Evolutionary conservation across 2,888 invertebrate genomes (phyloP), one percentile per base, ranked within the genome.

Genomic region (Stenoptilia bipunctidactyla): DNA sequence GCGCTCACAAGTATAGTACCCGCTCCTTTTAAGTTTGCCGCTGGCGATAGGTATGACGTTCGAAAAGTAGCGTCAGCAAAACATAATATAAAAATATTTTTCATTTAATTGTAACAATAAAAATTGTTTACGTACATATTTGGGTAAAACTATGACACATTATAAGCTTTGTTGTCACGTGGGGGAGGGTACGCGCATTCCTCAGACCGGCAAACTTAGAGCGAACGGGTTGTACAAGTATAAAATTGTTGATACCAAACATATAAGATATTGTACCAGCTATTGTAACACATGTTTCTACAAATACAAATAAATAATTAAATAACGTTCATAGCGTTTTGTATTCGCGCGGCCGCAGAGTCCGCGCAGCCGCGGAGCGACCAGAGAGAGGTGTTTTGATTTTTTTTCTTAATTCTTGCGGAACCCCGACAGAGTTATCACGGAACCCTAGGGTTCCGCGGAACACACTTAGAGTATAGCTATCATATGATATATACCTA

Each of bases 381-480:
- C n/a, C n/a, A n/a, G n/a, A n/a, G n/a, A n/a, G n/a, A n/a, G n/a
- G n/a, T n/a, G n/a, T n/a, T n/a, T n/a, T n/a, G n/a, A n/a, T n/a
- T n/a, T n/a, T n/a, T n/a, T n/a, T n/a, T n/a, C n/a, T n/a, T n/a
- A n/a, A n/a, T n/a, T n/a, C n/a, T n/a, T n/a, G n/a, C n/a, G n/a
- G n/a, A n/a, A n/a, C n/a, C n/a, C n/a, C n/a, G n/a, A n/a, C n/a
- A n/a, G n/a, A n/a, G n/a, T 35, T 38, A 27, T 38, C 38, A 27
- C 33, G 38, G 38, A 38, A 38, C 38, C 34, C 38, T 38, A 38
- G 41, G 41, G 38, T 41, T 30, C 35, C 38, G 38, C 37, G 37
- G 37, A n/a, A n/a, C n/a, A n/a, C n/a, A n/a, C n/a, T 42, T 42
- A 42, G 39, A 39, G 39, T 42, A 42, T 42, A 42, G 42, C 36